Evolutionary conservation across 2,888 invertebrate species (phyloP).

Genomic region (Lucinisca nassula): DNA sequence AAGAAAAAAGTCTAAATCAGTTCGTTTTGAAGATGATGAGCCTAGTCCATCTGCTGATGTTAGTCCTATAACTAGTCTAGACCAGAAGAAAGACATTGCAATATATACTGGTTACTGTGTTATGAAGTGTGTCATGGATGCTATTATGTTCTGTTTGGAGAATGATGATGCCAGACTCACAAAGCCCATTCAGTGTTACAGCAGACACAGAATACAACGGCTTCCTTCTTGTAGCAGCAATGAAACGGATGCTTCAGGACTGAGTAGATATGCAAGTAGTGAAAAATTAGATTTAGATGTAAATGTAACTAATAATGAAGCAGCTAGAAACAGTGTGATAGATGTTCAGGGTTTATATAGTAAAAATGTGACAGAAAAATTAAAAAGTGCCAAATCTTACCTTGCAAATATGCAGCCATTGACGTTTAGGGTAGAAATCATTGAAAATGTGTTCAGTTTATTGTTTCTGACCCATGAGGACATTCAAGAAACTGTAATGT

Average conservation of each 20-base stretch:
- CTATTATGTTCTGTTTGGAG: conserved; percentile 82
- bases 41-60: neutral
- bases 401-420: conserved; percentile 83
- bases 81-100: conserved; percentile 82
- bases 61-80: conserved; percentile 76
- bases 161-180: conserved; percentile 75
- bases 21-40: conserved; percentile 77
- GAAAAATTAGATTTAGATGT: conserved; percentile 12
- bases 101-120: conserved; percentile 84
- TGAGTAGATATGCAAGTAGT: conserved; percentile 40
- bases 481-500: conserved; percentile 89
- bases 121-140: conserved; percentile 84
- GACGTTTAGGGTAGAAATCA: conserved; percentile 89
- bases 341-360: conserved; percentile 76
- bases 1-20: conserved; percentile 73
- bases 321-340: neutral
- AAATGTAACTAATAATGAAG: neutral
- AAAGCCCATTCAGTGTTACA: conserved; percentile 74
- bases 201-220: conserved; percentile 35
- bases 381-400: conserved; percentile 73
- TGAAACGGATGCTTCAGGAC: conserved; percentile 36
- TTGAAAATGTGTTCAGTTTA: conserved; percentile 93
- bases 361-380: conserved; percentile 76
- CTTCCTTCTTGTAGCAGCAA: conserved; percentile 40
- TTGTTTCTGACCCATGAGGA: conserved; percentile 92